Conservation (phyloP, 2,113 vertebrate species). For the cat (Felis catus) region F.catus_Fca126_mat1.0 CM031412.1:230859501-230860000, state of each 20-base stretch:
- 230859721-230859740: no score
- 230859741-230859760: not conserved
- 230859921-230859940: conserved; percentile 11
- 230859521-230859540: not conserved
- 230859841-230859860: not conserved
- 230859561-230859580: not conserved
- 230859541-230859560: not conserved
- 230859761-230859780: accelerated
- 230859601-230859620: no score
- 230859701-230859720: no score
- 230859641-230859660: not conserved
- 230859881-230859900: not conserved
- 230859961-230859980: conserved; percentile 51
- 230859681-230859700: not conserved
- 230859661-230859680: not conserved
- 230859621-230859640: not conserved
- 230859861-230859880: not conserved
- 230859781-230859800: not conserved
- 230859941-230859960: not conserved
- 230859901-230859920: not conserved
- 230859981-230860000: not conserved
- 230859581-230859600: not conserved
- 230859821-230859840: not conserved
- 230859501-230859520: no score
- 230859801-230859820: not conserved